Conservation (phyloP, 92 coral and sea anemone genomes). For the Hydrozoanthus gracilis region DNA sequence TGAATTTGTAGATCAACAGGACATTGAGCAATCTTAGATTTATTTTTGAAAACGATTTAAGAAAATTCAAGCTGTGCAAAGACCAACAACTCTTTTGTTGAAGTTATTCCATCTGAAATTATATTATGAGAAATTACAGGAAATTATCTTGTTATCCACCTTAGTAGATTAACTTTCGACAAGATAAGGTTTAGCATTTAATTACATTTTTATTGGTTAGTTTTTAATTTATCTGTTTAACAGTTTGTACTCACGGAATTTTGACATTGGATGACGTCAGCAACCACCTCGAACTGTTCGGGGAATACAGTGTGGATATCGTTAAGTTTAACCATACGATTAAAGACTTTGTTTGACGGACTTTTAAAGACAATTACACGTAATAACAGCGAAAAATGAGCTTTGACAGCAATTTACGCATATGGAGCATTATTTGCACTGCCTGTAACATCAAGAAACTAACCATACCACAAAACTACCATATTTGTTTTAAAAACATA, state of each 20-base stretch:
- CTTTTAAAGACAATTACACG: too few relatives aligned
- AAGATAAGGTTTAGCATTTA: background rate
- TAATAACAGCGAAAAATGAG: too few relatives aligned
- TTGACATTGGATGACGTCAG: conserved; percentile 73
- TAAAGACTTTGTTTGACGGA: too few relatives aligned
- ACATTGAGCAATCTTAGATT: too few relatives aligned
- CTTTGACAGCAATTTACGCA: too few relatives aligned
- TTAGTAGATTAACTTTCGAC: background rate
- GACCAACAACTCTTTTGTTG: too few relatives aligned
- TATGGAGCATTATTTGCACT: too few relatives aligned
- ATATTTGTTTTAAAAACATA: too few relatives aligned
- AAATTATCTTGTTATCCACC: background rate
- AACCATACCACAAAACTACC: too few relatives aligned
- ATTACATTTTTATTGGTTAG: conserved; percentile 19
- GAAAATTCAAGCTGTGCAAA: background rate
- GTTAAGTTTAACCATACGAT: conserved; percentile 22
- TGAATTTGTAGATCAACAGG: too few relatives aligned
- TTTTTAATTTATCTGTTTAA: background rate
- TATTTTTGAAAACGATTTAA: background rate
- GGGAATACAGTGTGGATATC: conserved; percentile 47
- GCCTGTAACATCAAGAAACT: too few relatives aligned
- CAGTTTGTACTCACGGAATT: conserved; percentile 72
- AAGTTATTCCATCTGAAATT: background rate
- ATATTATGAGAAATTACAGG: background rate
- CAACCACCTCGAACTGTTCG: conserved; percentile 84